A percentile compares a stretch with the other conserved stretches of the same genome.
These are phyloP conservation scores for Molothrus aeneus DNA, from an alignment of 2,797 vertebrate genomes.

Conservation along the genomic window DNA sequence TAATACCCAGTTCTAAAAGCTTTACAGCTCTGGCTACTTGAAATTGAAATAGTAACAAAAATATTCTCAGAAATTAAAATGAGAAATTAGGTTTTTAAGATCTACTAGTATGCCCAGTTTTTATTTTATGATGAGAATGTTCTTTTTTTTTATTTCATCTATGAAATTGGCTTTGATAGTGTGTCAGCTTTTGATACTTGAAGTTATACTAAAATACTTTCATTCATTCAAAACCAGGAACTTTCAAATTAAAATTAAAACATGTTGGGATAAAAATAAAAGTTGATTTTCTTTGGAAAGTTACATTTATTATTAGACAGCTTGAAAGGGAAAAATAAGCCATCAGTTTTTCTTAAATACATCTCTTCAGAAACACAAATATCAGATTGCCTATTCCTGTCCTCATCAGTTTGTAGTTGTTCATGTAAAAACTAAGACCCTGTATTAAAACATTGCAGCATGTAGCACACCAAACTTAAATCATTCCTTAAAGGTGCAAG, in stretches of 20 bases:
- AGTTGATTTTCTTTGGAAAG: background rate
- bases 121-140: background rate
- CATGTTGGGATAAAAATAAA: background rate
- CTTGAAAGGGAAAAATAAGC: background rate
- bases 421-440: background rate
- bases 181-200: background rate
- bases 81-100: background rate
- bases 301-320: background rate
- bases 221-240: background rate
- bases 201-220: background rate
- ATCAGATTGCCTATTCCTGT: background rate
- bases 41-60: background rate
- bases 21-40: background rate
- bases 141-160: background rate
- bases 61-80: slow-evolving; percentile 17
- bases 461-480: background rate
- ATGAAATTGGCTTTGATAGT: background rate
- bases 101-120: background rate
- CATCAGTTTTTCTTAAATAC: background rate
- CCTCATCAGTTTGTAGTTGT: background rate
- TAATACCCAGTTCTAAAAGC: background rate
- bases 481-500: background rate
- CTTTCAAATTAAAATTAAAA: background rate
- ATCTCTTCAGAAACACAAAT: background rate
- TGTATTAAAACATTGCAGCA: background rate